phyloP scores from a whole-genome alignment of 2,888 invertebrate genomes.

The Glyphotaelius pellucidus region DNA sequence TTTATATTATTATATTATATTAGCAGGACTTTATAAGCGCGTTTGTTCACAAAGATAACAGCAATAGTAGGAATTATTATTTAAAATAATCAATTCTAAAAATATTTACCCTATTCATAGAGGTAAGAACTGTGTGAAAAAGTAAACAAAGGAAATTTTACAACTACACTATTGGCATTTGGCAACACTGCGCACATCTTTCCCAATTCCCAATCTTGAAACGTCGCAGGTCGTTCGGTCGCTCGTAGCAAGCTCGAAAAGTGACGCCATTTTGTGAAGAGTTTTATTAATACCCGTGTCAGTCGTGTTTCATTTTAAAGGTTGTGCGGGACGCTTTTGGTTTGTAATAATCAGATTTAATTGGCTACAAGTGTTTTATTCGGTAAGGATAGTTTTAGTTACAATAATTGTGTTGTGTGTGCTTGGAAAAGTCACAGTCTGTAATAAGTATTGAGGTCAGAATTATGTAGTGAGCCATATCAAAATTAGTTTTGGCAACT shows the following conservation, averaged over 20 bases:
- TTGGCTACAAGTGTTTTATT: not conserved
- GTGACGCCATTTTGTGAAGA: constrained; percentile 11
- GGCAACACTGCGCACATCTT: not conserved
- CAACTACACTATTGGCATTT: too few relatives aligned
- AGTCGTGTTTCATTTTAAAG: not conserved
- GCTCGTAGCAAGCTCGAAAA: not conserved
- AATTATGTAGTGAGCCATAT: not conserved
- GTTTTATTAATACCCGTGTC: not conserved
- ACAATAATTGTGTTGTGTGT: constrained; percentile 24
- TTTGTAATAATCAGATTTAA: constrained; percentile 11
- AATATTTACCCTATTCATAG: too few relatives aligned
- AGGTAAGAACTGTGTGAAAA: too few relatives aligned
- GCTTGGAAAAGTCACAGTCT: not conserved
- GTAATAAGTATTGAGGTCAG: constrained; percentile 20
- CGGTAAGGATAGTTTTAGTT: constrained; percentile 30
- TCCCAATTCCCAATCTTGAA: not conserved
- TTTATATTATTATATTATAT: too few relatives aligned
- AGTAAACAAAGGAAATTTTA: too few relatives aligned
- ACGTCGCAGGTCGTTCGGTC: not conserved
- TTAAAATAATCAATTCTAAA: too few relatives aligned
- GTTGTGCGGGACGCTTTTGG: not conserved
- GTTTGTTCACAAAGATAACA: too few relatives aligned
- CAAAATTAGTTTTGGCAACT: not conserved
- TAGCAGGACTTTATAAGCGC: too few relatives aligned
- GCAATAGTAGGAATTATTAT: too few relatives aligned